Percentiles rank a stretch among this genome's conserved stretches.
phyloP scores from a whole-genome alignment of 1,140 invertebrate species.

The Condylostylus longicornis region DNA sequence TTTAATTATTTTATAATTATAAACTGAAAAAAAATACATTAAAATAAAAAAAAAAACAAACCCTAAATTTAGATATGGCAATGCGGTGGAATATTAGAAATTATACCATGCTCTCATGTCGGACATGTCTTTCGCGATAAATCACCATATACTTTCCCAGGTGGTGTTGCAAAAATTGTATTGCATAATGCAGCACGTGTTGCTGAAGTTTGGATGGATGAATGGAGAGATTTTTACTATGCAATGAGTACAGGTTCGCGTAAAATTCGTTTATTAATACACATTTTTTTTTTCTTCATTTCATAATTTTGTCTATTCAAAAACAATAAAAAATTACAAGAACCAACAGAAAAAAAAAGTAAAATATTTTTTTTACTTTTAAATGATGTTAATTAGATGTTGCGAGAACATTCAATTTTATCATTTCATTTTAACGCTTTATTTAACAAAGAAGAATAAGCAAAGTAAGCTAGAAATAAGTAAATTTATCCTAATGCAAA shows the following conservation, averaged over 20 bases:
- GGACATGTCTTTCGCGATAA: conserved; percentile 98
- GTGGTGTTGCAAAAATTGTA: conserved; percentile 89
- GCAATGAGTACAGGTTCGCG: conserved; percentile 91
- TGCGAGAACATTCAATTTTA: too few relatives aligned
- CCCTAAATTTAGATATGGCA: conserved; percentile 74
- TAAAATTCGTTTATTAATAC: too few relatives aligned
- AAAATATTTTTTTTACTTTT: too few relatives aligned
- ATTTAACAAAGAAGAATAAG: too few relatives aligned
- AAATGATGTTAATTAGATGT: too few relatives aligned
- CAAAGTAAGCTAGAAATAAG: too few relatives aligned
- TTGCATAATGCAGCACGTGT: conserved; percentile 92
- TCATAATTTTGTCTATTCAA: too few relatives aligned
- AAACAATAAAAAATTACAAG: too few relatives aligned
- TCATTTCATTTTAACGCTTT: too few relatives aligned
- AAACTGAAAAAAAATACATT: conserved; percentile 5
- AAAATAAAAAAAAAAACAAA: conserved; percentile 9
- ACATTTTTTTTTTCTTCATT: too few relatives aligned
- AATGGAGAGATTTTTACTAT: conserved; percentile 97
- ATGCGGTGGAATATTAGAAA: conserved; percentile 90
- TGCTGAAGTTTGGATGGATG: conserved; percentile 97
- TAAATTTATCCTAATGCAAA: too few relatives aligned
- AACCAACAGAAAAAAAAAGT: too few relatives aligned
- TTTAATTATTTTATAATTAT: conserved; percentile 10
- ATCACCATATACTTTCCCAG: conserved; percentile 97
- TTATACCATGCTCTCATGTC: conserved; percentile 90